Conservation (phyloP, 2,888 invertebrate genomes). For the Rapana venosa region DNA sequence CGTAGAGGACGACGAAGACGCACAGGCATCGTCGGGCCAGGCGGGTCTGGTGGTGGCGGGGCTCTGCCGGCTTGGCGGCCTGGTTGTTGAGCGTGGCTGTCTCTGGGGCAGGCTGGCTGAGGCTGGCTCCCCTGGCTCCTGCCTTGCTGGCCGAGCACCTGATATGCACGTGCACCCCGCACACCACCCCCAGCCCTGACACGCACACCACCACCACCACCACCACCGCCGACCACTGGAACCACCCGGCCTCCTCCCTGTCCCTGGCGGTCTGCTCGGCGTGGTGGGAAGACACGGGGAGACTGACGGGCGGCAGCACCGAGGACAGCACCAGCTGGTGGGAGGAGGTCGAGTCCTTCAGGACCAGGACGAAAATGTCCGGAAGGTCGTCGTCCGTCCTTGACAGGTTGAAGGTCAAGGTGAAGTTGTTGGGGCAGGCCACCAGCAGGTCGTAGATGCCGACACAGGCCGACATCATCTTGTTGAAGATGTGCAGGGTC, state of each 20-base stretch:
- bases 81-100: constrained; percentile 59
- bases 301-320: constrained; percentile 60
- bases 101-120: constrained; percentile 45
- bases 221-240: constrained; percentile 60
- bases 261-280: background rate
- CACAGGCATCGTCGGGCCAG: constrained; percentile 52
- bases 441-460: constrained; percentile 71
- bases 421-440: constrained; percentile 70
- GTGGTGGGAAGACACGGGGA: constrained; percentile 45
- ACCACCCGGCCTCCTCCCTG: background rate
- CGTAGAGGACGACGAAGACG: constrained; percentile 62
- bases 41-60: constrained; percentile 29
- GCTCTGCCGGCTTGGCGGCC: constrained; percentile 9
- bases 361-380: constrained; percentile 63
- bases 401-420: constrained; percentile 65
- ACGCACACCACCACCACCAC: constrained; percentile 54
- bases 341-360: constrained; percentile 66
- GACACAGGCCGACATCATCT: constrained; percentile 59
- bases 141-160: constrained; percentile 29
- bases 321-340: constrained; percentile 66
- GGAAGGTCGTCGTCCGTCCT: constrained; percentile 57
- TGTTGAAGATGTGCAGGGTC: constrained; percentile 68
- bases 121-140: constrained; percentile 48
- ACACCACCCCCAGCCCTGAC: constrained; percentile 47
- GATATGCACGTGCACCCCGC: constrained; percentile 51